phyloP scores from a whole-genome alignment of 2,797 vertebrate species.

The Mus caroli region DNA sequence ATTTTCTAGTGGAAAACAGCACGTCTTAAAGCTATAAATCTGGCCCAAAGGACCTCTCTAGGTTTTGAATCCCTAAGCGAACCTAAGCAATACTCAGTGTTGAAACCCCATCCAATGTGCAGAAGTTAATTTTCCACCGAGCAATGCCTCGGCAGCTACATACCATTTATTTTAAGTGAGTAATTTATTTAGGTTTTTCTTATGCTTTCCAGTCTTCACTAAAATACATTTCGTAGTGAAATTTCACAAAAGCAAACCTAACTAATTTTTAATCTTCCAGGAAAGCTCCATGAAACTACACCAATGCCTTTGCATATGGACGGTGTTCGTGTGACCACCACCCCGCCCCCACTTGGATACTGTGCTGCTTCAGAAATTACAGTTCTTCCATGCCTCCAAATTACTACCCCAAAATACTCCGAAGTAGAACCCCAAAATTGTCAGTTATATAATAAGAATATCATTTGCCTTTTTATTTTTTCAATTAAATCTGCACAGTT shows the following conservation, averaged over 20 bases:
- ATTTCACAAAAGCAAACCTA: slow-evolving; percentile 39
- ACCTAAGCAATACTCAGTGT: not conserved
- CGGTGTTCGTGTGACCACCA: not conserved
- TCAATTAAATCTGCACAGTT: slow-evolving; percentile 31
- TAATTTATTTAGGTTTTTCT: slow-evolving; percentile 10
- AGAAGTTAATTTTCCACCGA: not conserved
- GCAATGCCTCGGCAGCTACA: not conserved
- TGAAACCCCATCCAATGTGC: not conserved
- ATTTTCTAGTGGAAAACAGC: not conserved
- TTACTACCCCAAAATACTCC: not conserved
- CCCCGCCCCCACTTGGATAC: not conserved
- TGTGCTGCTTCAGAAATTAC: slow-evolving; percentile 11
- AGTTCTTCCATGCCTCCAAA: not conserved
- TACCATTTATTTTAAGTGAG: slow-evolving; percentile 13
- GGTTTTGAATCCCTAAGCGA: slow-evolving; percentile 20
- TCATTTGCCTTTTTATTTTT: slow-evolving; percentile 46
- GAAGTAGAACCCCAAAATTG: slow-evolving; percentile 54
- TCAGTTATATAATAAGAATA: slow-evolving; percentile 53
- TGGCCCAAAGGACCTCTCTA: not conserved
- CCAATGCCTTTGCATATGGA: not conserved
- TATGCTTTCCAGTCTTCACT: not conserved
- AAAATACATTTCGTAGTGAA: slow-evolving; percentile 43
- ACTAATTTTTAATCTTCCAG: not conserved
- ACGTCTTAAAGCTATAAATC: slow-evolving; percentile 10
- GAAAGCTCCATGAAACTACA: not conserved